phyloP scores from a whole-genome alignment of 2,888 invertebrate species.

The Congeria kusceri region DNA sequence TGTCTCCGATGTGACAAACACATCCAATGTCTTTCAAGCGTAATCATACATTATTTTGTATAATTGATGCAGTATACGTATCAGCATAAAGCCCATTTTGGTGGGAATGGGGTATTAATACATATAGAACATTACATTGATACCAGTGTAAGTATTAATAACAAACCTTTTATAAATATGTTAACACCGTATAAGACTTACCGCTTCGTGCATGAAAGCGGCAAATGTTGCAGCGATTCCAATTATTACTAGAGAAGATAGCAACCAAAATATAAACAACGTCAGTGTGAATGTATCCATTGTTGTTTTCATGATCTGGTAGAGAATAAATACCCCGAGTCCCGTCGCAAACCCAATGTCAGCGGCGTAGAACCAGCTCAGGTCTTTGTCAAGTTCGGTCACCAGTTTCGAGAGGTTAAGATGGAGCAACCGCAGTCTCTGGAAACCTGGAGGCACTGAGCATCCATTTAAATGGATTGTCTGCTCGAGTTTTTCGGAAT shows the following conservation, averaged over 20 bases:
- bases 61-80: too few species aligned
- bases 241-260: background rate
- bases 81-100: too few species aligned
- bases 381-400: too few species aligned
- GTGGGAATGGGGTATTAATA: too few species aligned
- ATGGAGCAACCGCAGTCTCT: conserved; percentile 33
- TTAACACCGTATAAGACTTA: too few species aligned
- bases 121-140: too few species aligned
- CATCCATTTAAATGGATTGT: conserved; percentile 3
- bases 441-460: conserved; percentile 23
- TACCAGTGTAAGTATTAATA: too few species aligned
- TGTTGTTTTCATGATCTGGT: conserved; percentile 20
- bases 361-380: conserved; percentile 32
- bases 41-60: too few species aligned
- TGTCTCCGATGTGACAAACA: too few species aligned
- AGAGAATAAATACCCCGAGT: conserved; percentile 32
- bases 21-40: too few species aligned
- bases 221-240: conserved; percentile 12
- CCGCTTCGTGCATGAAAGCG: conserved; percentile 28
- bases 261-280: conserved; percentile 28
- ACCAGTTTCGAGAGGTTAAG: too few species aligned
- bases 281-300: conserved; percentile 11
- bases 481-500: background rate
- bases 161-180: too few species aligned
- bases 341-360: conserved; percentile 16